Evolutionary conservation across 1,140 invertebrate species (phyloP).

Genomic region (Drosophila rhopaloa): DNA sequence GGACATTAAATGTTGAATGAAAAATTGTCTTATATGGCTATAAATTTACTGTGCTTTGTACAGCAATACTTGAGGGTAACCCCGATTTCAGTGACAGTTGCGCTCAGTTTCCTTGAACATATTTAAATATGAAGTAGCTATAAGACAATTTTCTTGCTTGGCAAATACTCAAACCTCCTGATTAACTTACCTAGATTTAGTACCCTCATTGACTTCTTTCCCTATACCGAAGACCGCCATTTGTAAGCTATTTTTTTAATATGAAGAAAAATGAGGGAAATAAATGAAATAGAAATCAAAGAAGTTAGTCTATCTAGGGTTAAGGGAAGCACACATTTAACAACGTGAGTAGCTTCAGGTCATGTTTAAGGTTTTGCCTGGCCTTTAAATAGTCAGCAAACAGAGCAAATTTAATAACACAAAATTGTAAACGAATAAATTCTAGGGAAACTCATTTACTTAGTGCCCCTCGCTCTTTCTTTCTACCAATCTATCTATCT

Average conservation of each 20-base stretch:
- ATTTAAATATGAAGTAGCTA: neutral
- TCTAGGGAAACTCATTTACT: neutral
- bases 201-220: too few species aligned
- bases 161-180: too few species aligned
- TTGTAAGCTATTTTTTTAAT: too few species aligned
- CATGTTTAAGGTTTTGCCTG: too few species aligned
- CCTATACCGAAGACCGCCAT: too few species aligned
- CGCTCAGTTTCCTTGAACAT: neutral
- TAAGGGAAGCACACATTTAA: too few species aligned
- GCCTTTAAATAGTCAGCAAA: too few species aligned
- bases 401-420: too few species aligned
- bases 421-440: neutral
- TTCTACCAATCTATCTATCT: neutral
- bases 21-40: conserved; percentile 2
- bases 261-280: too few species aligned
- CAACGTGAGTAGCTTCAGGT: too few species aligned
- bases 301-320: too few species aligned
- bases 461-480: neutral
- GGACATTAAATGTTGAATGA: conserved; percentile 3
- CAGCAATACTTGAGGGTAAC: neutral
- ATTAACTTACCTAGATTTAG: neutral
- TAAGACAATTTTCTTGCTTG: neutral
- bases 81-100: neutral
- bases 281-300: too few species aligned
- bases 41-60: neutral